Evolutionary conservation across 2,888 invertebrate species (phyloP).

Genomic region (Torymus aiolomorphi): DNA sequence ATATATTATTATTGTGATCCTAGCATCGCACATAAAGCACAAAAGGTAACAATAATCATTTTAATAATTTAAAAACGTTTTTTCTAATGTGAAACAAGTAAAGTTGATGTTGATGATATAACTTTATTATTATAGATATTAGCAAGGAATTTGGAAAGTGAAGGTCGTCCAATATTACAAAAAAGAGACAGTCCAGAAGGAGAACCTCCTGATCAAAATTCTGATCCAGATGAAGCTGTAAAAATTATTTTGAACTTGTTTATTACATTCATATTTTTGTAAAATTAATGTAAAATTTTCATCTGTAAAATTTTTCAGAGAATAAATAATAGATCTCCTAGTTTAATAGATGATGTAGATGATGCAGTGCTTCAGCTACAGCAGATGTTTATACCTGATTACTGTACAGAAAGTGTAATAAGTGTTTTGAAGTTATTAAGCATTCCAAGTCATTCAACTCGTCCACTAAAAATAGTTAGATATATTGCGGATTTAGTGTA

Average conservation of each 20-base stretch:
- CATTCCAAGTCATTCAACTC: conserved; percentile 61
- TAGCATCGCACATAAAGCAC: conserved; percentile 75
- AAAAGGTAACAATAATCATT: conserved; percentile 68
- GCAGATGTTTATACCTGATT: conserved; percentile 76
- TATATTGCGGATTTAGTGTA: conserved; percentile 65
- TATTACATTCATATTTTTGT: neutral
- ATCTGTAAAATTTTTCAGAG: conserved; percentile 58
- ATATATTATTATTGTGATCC: conserved; percentile 77
- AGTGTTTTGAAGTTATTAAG: conserved; percentile 68
- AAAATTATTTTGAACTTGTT: conserved; percentile 9
- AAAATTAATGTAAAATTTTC: conserved; percentile 13
- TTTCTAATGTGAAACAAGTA: too few relatives aligned
- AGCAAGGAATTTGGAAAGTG: conserved; percentile 63
- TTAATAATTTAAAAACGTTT: neutral
- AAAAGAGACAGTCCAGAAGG: conserved; percentile 67
- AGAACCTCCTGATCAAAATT: conserved; percentile 68
- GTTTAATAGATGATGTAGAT: conserved; percentile 64
- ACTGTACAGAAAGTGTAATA: conserved; percentile 74
- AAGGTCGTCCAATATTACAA: conserved; percentile 51
- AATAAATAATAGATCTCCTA: conserved; percentile 66
- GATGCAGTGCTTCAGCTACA: conserved; percentile 73
- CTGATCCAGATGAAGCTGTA: conserved; percentile 68
- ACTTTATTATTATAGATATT: conserved; percentile 59
- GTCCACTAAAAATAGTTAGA: conserved; percentile 66
- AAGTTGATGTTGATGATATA: too few relatives aligned